Conservation (phyloP, 2,797 vertebrate species). For the Sebastes paucispinis region DNA sequence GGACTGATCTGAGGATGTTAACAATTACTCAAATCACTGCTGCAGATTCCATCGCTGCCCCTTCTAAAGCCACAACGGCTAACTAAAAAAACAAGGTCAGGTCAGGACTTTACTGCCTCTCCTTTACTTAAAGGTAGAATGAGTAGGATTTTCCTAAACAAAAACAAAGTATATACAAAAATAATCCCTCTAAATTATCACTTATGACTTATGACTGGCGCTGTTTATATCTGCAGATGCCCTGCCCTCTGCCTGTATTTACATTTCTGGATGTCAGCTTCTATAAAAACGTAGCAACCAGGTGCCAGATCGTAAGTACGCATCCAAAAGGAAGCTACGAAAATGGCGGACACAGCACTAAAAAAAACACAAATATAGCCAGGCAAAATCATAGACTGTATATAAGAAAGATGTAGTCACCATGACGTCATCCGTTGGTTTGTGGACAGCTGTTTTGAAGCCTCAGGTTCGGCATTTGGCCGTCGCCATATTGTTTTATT, state of each 20-base stretch:
- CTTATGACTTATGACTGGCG: neutral
- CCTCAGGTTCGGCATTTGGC: too few relatives aligned
- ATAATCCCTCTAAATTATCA: neutral
- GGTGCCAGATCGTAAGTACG: neutral
- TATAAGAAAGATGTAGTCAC: too few relatives aligned
- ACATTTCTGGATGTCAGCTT: neutral
- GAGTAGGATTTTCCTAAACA: neutral
- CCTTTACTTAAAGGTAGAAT: neutral
- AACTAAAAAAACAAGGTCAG: neutral
- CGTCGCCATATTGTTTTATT: rapidly evolving
- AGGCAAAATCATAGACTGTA: neutral
- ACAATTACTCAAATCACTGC: constrained; percentile 9
- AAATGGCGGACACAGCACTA: neutral
- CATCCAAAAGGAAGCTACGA: neutral
- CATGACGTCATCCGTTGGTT: too few relatives aligned
- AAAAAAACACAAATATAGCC: neutral
- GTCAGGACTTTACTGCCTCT: neutral
- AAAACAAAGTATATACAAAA: neutral
- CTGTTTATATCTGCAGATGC: neutral
- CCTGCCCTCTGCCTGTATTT: neutral
- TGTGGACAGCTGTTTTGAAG: too few relatives aligned
- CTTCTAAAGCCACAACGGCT: neutral
- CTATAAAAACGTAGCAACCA: neutral
- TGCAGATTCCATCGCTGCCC: neutral
- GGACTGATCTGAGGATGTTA: constrained; percentile 7